Base-by-base conservation (phyloP, 1,140 invertebrate species). In the Laupala kohalensis region DNA sequence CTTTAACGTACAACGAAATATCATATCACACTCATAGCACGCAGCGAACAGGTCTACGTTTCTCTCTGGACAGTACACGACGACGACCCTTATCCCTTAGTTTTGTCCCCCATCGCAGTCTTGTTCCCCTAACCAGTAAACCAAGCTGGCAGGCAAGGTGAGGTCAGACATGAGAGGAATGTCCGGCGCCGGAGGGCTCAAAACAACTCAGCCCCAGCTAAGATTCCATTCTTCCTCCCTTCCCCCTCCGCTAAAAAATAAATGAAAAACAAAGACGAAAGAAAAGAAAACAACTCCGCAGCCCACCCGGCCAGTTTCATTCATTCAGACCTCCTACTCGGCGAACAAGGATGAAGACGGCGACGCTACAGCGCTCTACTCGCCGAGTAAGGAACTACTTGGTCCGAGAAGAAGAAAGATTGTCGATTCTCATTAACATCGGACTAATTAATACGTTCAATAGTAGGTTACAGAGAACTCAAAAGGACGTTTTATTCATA, bases 241-340 rank as follows among this genome's bases (percentile, higher is more conserved):
- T 53, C 29, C 15, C 70, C 64, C 64, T 30, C 67, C 12, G 53
- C 25, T 26, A 29, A 15, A 62, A 27, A 70, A 25, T 5, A 30
- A 4, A n/a, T 2, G n/a, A n/a, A 53, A 53, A 53, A 53, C 37
- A 19, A 53, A 53, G 37, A 53, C 37, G 37, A 53, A 53, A 53
- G 37, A 53, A 53, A 19, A 53, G 19, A 28, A 70, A 15, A 70
- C 19, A 25, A 30, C 62, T 6, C 69, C 2, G 27, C 3, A 72
- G 71, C 71, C 71, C 71, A 72, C 71, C 71, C 71, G 71, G 71
- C 63, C 23, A 68, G 71, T 67, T 72, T 72, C 71, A 72, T 72
- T 72, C 71, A 72, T 72, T 37, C 71, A 72, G 71, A 72, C 71
- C 71, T 72, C 71, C 71, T 72, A 72, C 71, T 64, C 30, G n/a